phyloP scores from a whole-genome alignment of 2,113 vertebrate species.

The Limnothrissa miodon region DNA sequence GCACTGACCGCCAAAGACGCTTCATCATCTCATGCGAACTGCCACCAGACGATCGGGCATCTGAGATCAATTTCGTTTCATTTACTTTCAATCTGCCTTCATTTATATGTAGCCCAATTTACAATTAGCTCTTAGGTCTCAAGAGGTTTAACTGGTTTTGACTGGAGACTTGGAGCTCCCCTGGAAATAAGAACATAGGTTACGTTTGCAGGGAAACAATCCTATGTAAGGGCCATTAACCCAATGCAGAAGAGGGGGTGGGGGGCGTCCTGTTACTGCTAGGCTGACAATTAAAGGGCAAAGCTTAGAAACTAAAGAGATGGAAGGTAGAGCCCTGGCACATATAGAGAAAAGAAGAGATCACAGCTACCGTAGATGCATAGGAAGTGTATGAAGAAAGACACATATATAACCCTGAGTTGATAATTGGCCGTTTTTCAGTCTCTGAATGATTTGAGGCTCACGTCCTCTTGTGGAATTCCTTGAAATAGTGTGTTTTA shows the following conservation, averaged over 20 bases:
- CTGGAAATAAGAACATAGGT: neutral
- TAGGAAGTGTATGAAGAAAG: neutral
- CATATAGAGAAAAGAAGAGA: neutral
- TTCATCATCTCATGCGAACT: neutral
- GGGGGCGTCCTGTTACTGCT: no score
- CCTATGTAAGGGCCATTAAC: neutral
- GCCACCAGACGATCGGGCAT: neutral
- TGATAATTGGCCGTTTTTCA: neutral
- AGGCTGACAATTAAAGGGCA: neutral
- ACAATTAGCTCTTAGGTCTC: neutral
- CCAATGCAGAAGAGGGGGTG: neutral
- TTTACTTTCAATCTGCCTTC: neutral
- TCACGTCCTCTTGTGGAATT: conserved; percentile 81
- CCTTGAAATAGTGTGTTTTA: conserved; percentile 59
- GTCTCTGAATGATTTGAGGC: neutral
- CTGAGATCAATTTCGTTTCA: neutral
- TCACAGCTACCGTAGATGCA: neutral
- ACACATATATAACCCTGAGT: neutral
- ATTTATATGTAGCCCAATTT: neutral
- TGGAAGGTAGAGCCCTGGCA: neutral
- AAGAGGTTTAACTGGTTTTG: neutral
- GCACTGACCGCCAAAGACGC: neutral
- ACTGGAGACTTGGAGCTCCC: neutral
- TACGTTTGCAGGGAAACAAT: neutral
- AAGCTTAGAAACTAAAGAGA: neutral